Base-by-base conservation (phyloP, 2,888 invertebrate species). In the Euplagia quadripunctaria region DNA sequence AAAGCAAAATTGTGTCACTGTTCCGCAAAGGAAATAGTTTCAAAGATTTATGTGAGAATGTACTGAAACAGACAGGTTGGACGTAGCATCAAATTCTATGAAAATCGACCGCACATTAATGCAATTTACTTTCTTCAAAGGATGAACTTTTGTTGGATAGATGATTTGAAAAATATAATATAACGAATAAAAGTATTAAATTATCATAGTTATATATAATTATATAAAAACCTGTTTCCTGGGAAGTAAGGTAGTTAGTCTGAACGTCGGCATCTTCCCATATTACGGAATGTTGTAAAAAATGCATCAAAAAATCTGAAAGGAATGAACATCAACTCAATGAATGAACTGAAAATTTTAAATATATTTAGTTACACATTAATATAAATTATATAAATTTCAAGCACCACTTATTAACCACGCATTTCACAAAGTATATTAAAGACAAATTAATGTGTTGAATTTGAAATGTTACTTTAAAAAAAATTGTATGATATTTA, bases 201-300 rank as follows among this genome's bases (percentile, higher is more conserved):
- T 52, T 20, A 31, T 58, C 11, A 31, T 20, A 79, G 74, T 71
- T 74, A 81, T 79, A 75, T 70, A 64, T 17, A 51, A 31, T 17
- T 5, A 58, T 16, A 31, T 20, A 7, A 1, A 31, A 65, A 93
- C 94, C 93, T 77, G 84, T 88, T 80, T 93, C 93, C 69, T 82
- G 85, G 70, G 83, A 90, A n/a, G 86, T 51, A n/a, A 86, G 81
- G 14, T 85, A 70, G 49, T 86, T 86, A 0, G 94, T 93, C 75
- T 94, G 93, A 4, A 87, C 89, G 70, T 90, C 80, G 8, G 87
- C 89, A 65, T 93, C 89, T 75, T 91, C 90, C 89, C 89, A 91
- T n/a, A 89, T 41, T 7, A 86, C 69, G 0, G 89, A 82, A 0
- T 85, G 88, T 77, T 89, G 87, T 43, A 91, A 78, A 74, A 87